These are phyloP conservation scores for Beroe ovata DNA, from an alignment of 37 sponge, comb jelly and placozoan species.

Conservation along the genomic window DNA sequence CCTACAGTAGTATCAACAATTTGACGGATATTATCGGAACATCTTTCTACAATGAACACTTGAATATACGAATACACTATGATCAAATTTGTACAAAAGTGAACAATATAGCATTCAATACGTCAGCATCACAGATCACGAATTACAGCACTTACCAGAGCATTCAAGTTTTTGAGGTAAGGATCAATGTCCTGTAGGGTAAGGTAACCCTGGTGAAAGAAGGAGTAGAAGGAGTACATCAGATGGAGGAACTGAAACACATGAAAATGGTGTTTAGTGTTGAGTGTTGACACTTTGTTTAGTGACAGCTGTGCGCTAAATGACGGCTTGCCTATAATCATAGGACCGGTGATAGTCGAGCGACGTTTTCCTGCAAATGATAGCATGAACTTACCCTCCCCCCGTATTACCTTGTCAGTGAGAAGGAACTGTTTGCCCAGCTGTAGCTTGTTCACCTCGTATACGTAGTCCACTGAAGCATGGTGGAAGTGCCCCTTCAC, in stretches of 20 bases:
- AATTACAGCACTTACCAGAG: conserved; percentile 7
- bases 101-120: no score
- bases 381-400: no score
- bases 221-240: conserved; percentile 68
- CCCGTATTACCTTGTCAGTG: conserved; percentile 68
- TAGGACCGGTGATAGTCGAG: no score
- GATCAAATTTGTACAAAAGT: no score
- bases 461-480: conserved; percentile 58
- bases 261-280: no score
- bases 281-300: no score
- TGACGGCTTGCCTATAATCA: neutral
- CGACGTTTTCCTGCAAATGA: no score
- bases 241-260: conserved; percentile 65
- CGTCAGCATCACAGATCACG: no score
- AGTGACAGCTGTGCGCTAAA: neutral
- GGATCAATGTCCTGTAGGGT: conserved; percentile 52
- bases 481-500: conserved; percentile 47
- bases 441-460: conserved; percentile 46
- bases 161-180: conserved; percentile 47
- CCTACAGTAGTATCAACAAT: no score
- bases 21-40: no score
- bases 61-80: no score
- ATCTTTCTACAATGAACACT: no score
- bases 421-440: conserved; percentile 48
- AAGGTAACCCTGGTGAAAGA: conserved; percentile 64